A percentile compares a stretch with the other conserved stretches of the same genome.
These are phyloP conservation scores for Danio tinwini DNA, from an alignment of 2,797 vertebrate genomes.

Conservation along the genomic window DNA sequence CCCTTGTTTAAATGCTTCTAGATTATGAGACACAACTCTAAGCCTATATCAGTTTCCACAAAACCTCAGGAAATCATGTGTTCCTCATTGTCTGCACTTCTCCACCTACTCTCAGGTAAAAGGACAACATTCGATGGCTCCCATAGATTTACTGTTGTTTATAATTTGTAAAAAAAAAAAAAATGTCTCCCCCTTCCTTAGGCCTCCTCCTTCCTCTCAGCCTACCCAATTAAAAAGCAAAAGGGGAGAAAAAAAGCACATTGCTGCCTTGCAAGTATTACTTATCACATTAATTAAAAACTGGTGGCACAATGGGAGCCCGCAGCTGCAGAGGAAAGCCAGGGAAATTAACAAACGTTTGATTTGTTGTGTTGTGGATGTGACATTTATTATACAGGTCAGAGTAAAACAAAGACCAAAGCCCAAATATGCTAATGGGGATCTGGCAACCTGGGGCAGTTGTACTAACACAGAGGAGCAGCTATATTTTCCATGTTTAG, in stretches of 20 bases:
- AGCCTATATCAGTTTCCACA: conserved; percentile 62
- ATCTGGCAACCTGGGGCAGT: conserved; percentile 78
- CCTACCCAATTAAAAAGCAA: conserved; percentile 79
- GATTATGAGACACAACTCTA: conserved; percentile 62
- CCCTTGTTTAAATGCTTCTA: conserved; percentile 59
- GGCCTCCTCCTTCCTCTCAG: conserved; percentile 61
- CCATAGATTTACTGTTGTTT: conserved; percentile 60
- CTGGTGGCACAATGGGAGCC: conserved; percentile 92
- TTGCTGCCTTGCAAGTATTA: conserved; percentile 96
- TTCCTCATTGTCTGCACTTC: conserved; percentile 53
- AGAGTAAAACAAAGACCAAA: conserved; percentile 89
- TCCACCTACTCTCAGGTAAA: conserved; percentile 60
- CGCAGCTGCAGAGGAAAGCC: conserved; percentile 94
- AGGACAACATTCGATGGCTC: conserved; percentile 57
- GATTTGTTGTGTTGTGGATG: conserved; percentile 98
- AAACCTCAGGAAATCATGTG: conserved; percentile 62
- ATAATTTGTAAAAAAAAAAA: conserved; percentile 47
- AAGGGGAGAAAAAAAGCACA: conserved; percentile 79
- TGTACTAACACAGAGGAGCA: conserved; percentile 81
- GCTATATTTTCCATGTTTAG: conserved; percentile 76
- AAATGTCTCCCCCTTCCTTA: conserved; percentile 47
- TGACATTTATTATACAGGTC: conserved; percentile 99
- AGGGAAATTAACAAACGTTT: conserved; percentile 96
- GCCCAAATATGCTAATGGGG: conserved; percentile 90
- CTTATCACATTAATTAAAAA: conserved; percentile 99